Base-by-base conservation (phyloP, 1,140 invertebrate genomes). In the Steinernema khuongi region DNA sequence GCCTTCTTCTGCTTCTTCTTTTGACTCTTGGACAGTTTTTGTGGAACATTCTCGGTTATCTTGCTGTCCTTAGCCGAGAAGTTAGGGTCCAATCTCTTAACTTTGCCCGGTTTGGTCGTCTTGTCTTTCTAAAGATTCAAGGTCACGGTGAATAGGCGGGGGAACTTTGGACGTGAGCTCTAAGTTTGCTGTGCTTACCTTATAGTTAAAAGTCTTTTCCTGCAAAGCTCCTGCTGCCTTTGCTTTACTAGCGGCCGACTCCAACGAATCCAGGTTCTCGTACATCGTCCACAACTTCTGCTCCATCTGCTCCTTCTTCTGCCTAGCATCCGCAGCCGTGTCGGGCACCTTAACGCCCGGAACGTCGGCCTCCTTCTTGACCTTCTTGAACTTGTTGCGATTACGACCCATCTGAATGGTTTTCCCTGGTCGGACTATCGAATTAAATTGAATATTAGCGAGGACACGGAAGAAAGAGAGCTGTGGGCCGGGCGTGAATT, bases 361-460 rank as follows among this genome's bases (percentile, higher is more conserved):
- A 2, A 22, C 7, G 7, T 60, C 50, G 11, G 11, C 22, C 14
- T 7, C 50, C 26, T 60, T 22, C 50, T 60, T 60, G n/a, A n/a
- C n/a, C 36, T 41, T 41, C 50, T 60, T 60, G 50, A 60, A 60
- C 50, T 60, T 60, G 50, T 60, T 60, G 50, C 50, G 50, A 60
- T 60, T 60, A 2, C 50, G 50, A 60, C 50, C 50, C 50, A 60
- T 60, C 50, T 60, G 50, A 60, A 60, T n/a, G n/a, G n/a, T n/a
- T n/a, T n/a, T n/a, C n/a, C n/a, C n/a, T n/a, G n/a, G n/a, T n/a
- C n/a, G n/a, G n/a, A n/a, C n/a, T n/a, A n/a, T n/a, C n/a, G n/a
- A n/a, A n/a, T n/a, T n/a, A n/a, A n/a, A n/a, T n/a, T n/a, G n/a
- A n/a, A n/a, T n/a, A n/a, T n/a, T n/a, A n/a, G n/a, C n/a, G n/a